Percentiles rank a stretch among this genome's conserved stretches.
These are phyloP conservation scores for Peromyscus maniculatus DNA, from an alignment of 2,113 vertebrate genomes.

Conservation along the genomic window DNA sequence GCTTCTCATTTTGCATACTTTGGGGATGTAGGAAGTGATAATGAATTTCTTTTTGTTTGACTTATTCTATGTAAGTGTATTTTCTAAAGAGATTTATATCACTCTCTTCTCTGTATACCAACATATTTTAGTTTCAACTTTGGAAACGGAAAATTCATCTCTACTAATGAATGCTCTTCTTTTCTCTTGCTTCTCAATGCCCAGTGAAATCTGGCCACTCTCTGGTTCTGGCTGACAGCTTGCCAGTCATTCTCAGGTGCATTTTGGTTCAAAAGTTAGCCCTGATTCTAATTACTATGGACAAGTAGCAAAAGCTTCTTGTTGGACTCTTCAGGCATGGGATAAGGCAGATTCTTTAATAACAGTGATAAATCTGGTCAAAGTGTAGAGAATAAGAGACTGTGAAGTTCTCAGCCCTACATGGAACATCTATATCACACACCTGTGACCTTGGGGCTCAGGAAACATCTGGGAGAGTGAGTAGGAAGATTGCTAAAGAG, in stretches of 20 bases:
- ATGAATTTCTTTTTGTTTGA: constrained; percentile 31
- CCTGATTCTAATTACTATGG: not conserved
- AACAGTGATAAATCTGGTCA: not conserved
- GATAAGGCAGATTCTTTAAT: not conserved
- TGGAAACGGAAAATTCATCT: not conserved
- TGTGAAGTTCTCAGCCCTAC: not conserved
- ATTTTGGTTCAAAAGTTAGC: not conserved
- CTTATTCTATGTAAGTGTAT: not conserved
- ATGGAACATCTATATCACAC: not conserved
- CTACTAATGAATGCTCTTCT: not conserved
- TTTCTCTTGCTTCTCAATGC: not conserved
- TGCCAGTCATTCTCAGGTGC: not conserved
- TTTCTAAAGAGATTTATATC: not conserved
- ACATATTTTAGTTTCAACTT: not conserved
- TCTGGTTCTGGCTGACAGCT: not conserved
- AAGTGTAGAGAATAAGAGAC: not conserved
- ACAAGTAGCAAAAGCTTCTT: not conserved
- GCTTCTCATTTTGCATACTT: not conserved
- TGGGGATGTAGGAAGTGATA: not conserved
- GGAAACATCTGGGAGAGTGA: not conserved
- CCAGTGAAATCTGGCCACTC: not conserved
- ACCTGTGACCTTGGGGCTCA: not conserved
- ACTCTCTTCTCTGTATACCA: not conserved
- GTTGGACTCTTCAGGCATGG: not conserved
- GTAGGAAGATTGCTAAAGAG: not conserved